phyloP scores from a whole-genome alignment of 1,140 invertebrate species.

The Drosophila baimaii region DNA sequence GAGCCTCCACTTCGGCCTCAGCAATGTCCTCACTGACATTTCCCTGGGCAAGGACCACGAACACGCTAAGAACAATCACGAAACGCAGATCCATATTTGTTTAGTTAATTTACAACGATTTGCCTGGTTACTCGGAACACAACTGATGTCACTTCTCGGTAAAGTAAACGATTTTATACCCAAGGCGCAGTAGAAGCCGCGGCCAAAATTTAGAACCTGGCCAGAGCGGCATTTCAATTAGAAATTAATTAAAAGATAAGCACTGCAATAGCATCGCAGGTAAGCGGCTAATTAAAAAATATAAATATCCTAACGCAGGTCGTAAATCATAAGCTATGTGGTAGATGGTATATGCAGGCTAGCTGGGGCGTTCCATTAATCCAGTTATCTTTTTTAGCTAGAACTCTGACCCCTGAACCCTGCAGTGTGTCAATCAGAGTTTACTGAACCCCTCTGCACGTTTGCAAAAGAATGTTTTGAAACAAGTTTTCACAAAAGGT shows the following conservation, averaged over 20 bases:
- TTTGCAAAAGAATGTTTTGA: neutral
- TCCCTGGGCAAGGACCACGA: conserved; percentile 14
- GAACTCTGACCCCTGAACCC: conserved; percentile 15
- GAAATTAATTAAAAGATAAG: conserved; percentile 64
- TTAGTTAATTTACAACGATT: conserved; percentile 3
- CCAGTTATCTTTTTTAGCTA: conserved; percentile 30
- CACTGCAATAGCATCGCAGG: conserved; percentile 26
- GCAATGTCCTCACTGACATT: conserved; percentile 5
- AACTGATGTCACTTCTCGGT: conserved; percentile 41
- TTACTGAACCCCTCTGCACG: conserved; percentile 5
- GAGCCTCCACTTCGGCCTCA: conserved; percentile 10
- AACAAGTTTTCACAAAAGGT: neutral
- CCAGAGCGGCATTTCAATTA: conserved; percentile 45
- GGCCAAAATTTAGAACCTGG: conserved; percentile 22
- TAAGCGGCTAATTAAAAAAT: conserved; percentile 37
- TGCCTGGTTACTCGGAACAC: conserved; percentile 21
- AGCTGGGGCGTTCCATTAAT: conserved; percentile 14
- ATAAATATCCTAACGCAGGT: conserved; percentile 25
- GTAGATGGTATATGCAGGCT: conserved; percentile 20
- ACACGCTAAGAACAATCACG: conserved; percentile 11
- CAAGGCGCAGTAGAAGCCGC: conserved; percentile 3
- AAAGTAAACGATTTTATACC: conserved; percentile 45
- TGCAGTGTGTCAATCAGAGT: conserved; percentile 7
- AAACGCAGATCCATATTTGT: conserved; percentile 25
- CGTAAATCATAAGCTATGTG: conserved; percentile 35